phyloP scores from a whole-genome alignment of 2,113 vertebrate genomes.

The Eubucco bourcierii region DNA sequence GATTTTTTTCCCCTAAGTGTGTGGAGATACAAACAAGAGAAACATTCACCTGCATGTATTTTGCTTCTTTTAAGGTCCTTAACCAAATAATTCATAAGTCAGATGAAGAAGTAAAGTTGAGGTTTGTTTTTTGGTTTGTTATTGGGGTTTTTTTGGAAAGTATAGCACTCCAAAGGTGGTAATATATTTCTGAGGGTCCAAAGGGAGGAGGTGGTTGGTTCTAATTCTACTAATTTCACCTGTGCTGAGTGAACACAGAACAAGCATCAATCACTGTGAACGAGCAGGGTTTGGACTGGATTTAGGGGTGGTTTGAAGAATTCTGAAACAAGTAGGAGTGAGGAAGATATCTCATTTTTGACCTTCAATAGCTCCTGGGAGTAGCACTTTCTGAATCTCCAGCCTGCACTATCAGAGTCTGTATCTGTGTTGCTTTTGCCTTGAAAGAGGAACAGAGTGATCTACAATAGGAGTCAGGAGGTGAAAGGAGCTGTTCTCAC shows the following conservation, averaged over 20 bases:
- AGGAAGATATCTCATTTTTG: neutral
- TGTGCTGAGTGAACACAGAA: rapidly evolving
- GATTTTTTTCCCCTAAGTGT: neutral
- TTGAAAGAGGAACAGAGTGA: neutral
- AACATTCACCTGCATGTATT: neutral
- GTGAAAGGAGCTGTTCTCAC: neutral
- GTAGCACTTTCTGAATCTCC: neutral
- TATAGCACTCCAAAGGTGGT: neutral
- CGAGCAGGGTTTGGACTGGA: rapidly evolving
- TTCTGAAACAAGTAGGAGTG: neutral
- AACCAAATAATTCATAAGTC: neutral
- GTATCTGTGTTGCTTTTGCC: rapidly evolving
- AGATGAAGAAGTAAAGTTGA: neutral
- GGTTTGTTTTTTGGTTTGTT: too few species aligned
- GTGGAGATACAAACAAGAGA: neutral
- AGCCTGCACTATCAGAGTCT: neutral
- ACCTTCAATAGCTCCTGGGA: neutral
- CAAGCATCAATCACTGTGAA: neutral
- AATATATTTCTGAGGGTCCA: neutral
- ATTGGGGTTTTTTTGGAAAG: too few species aligned
- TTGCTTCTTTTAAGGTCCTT: neutral
- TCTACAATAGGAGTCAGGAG: neutral
- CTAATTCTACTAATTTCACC: neutral
- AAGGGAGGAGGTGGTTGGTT: neutral
- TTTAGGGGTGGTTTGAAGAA: neutral